Evolutionary conservation across 2,888 invertebrate species (phyloP).

Genomic region (Platynereis dumerilii): DNA sequence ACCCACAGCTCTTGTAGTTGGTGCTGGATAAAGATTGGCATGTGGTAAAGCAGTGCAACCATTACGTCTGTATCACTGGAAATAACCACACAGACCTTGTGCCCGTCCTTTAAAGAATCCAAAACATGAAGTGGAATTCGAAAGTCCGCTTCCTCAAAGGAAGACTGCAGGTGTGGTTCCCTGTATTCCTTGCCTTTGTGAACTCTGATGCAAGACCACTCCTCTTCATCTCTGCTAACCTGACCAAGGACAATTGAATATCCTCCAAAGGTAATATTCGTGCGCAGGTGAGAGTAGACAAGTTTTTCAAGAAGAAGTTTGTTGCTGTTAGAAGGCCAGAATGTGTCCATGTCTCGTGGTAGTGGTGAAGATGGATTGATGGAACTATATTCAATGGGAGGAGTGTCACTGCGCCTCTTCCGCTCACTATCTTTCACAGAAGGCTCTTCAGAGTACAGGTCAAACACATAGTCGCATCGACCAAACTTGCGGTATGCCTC

Average conservation of each 20-base stretch:
- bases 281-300: conserved; percentile 14
- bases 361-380: conserved; percentile 15
- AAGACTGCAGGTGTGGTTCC: conserved; percentile 11
- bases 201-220: conserved; percentile 15
- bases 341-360: conserved; percentile 13
- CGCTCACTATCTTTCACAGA: conserved; percentile 20
- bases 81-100: conserved; percentile 19
- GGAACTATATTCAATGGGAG: conserved; percentile 21
- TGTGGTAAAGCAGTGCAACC: conserved; percentile 15
- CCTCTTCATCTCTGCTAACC: conserved; percentile 13
- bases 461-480: conserved; percentile 25
- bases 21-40: conserved; percentile 18
- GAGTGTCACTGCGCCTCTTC: conserved; percentile 9
- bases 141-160: conserved; percentile 25
- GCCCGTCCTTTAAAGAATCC: conserved; percentile 15
- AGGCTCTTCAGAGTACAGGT: conserved; percentile 22
- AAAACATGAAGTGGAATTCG: conserved; percentile 16
- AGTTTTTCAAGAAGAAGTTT: conserved; percentile 23
- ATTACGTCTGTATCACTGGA: conserved; percentile 18
- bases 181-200: conserved; percentile 6
- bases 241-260: conserved; percentile 14
- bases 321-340: conserved; percentile 17
- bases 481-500: conserved; percentile 13
- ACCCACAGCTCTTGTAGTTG: conserved; percentile 21
- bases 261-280: background rate